Evolutionary conservation across 2,888 invertebrate species (phyloP), one percentile per base, ranked within the genome.

Genomic region (Abrostola tripartita): DNA sequence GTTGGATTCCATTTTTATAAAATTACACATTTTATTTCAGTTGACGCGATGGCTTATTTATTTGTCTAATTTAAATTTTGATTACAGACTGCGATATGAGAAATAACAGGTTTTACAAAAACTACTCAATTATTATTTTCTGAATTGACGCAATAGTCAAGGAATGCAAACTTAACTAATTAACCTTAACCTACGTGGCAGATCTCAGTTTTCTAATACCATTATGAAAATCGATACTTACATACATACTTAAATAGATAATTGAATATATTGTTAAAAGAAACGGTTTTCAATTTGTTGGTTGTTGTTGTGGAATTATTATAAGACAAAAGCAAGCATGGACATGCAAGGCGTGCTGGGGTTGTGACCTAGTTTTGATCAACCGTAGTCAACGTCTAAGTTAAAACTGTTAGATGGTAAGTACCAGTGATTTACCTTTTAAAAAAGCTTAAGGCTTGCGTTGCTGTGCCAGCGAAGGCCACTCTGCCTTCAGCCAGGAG

Each of bases 401-500:
- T 40, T 1, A 40, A 40, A 40, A 40, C 9, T 40, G 40, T 9
- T 4, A 1, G 7, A 37, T 10, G n/a, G 9, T 38, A 24, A 9
- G 10, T 36, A 35, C 2, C 37, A 8, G 5, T 56, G 59, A 71
- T 71, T 71, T 92, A 97, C 96, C 96, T 96, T 80, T 96, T 95
- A 84, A 98, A 94, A 56, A 94, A 94, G 38, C 55, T 81, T 36
- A 94, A 75, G 1, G 93, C 92, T 37, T 86, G 88, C 0, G 87
- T 92, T 0, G 96, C 95, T 0, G 96, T 95, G 0, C 99, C 99
- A 73, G 97, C 96, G 79, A 96, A 98, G 0, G 98, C 98, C 0
- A 98, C 96, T 69, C 98, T 95, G 0, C 99, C 99, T 84, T 98
- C 98, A 35, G 98, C 97, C 68, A 99, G 93, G 49, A 99, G 91